phyloP scores from a whole-genome alignment of 2,113 vertebrate species.

The Vombatus ursinus region DNA sequence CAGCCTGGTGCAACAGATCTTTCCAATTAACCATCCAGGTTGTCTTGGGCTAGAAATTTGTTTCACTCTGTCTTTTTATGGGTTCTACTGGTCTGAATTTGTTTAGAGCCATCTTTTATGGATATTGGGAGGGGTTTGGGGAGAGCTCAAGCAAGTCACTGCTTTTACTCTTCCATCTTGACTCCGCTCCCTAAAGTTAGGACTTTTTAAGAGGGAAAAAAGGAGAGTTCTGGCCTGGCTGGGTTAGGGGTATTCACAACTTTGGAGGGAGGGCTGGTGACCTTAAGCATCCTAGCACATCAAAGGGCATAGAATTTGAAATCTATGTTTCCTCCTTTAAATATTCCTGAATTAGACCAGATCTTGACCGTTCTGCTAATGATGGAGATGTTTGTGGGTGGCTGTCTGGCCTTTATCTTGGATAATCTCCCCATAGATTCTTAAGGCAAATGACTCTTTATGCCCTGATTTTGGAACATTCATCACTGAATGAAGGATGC shows the following conservation, averaged over 20 bases:
- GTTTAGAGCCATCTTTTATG: too few relatives aligned
- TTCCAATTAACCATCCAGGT: too few relatives aligned
- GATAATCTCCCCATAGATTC: constrained; percentile 92
- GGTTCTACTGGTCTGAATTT: too few relatives aligned
- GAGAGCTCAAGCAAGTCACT: too few relatives aligned
- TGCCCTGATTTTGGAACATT: neutral
- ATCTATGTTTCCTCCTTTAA: constrained; percentile 75
- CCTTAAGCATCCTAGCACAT: neutral
- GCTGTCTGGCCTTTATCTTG: constrained; percentile 92
- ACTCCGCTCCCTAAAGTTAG: neutral
- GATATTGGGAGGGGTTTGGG: too few relatives aligned
- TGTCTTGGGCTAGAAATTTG: too few relatives aligned
- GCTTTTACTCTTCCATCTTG: too few relatives aligned
- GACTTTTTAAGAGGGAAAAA: neutral
- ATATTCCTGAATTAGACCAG: constrained; percentile 92
- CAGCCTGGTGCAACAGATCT: too few relatives aligned
- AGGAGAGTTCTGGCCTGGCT: neutral
- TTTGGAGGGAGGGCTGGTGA: neutral
- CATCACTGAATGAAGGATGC: neutral
- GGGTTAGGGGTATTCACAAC: neutral
- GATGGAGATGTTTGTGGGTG: constrained; percentile 98
- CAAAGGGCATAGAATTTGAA: neutral
- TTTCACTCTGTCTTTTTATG: too few relatives aligned
- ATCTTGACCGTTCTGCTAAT: constrained; percentile 96
- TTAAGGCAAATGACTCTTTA: too few relatives aligned